phyloP scores from a whole-genome alignment of 2,888 invertebrate species.

The Conomelus anceps region DNA sequence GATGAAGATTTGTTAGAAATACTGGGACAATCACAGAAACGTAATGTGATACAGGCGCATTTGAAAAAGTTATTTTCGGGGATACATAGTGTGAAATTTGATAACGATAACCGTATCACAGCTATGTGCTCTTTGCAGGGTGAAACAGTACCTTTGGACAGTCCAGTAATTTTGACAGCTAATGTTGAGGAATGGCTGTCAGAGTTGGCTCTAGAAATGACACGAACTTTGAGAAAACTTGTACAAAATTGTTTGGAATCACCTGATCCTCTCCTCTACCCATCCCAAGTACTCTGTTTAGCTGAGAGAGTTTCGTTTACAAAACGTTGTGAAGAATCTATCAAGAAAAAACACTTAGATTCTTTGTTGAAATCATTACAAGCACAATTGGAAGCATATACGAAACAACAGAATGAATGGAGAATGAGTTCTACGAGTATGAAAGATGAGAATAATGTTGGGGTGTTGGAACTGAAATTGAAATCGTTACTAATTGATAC shows the following conservation, averaged over 20 bases:
- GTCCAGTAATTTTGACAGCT: slow-evolving; percentile 61
- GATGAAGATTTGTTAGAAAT: slow-evolving; percentile 96
- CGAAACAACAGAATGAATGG: slow-evolving; percentile 41
- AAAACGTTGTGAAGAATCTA: slow-evolving; percentile 72
- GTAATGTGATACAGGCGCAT: slow-evolving; percentile 85
- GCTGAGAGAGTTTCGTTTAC: slow-evolving; percentile 82
- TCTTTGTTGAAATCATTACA: slow-evolving; percentile 35
- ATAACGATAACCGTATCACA: slow-evolving; percentile 49
- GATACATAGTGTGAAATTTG: slow-evolving; percentile 67
- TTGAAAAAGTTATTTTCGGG: slow-evolving; percentile 94
- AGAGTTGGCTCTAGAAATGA: slow-evolving; percentile 76
- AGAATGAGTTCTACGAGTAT: slow-evolving; percentile 45
- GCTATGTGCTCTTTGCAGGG: slow-evolving; percentile 70
- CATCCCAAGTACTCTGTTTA: slow-evolving; percentile 76
- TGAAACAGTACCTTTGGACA: slow-evolving; percentile 61
- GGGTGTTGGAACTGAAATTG: slow-evolving; percentile 72
- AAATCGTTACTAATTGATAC: slow-evolving; percentile 89
- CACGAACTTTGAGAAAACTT: slow-evolving; percentile 62
- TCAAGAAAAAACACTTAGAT: slow-evolving; percentile 47
- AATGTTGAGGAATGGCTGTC: slow-evolving; percentile 78
- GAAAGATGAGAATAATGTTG: slow-evolving; percentile 44
- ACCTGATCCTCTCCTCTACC: slow-evolving; percentile 56
- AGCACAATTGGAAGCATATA: slow-evolving; percentile 48
- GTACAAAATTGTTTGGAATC: slow-evolving; percentile 51
- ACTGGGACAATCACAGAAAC: slow-evolving; percentile 85